Conservation (phyloP, 2,113 vertebrate species). For the Anhinga rufa region DNA sequence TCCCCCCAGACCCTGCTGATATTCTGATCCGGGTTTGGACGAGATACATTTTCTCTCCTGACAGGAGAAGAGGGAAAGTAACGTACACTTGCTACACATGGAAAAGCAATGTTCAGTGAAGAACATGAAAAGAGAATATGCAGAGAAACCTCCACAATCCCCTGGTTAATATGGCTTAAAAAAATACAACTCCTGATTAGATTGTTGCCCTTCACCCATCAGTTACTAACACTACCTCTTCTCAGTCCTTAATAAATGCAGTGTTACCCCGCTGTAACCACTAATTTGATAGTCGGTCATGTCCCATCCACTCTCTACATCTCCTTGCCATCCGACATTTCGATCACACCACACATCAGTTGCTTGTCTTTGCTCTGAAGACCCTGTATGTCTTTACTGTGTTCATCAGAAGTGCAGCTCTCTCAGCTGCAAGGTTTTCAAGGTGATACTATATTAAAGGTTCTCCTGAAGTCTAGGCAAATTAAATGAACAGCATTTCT, state of each 20-base stretch:
- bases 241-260: not conserved
- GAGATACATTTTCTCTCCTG: not conserved
- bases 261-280: not conserved
- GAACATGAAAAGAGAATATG: not conserved
- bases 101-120: not conserved
- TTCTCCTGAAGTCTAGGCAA: not conserved
- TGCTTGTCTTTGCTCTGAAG: not conserved
- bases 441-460: not conserved
- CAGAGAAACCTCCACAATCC: not conserved
- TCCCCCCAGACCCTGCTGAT: not conserved
- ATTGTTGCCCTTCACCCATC: not conserved
- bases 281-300: not conserved
- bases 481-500: not conserved
- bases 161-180: not conserved
- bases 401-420: not conserved
- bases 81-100: not conserved
- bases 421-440: not conserved
- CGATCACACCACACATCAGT: rapidly evolving
- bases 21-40: not conserved
- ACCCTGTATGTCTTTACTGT: not conserved
- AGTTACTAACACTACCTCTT: not conserved
- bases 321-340: not conserved
- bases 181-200: not conserved
- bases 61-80: not conserved
- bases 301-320: not conserved